phyloP scores from a whole-genome alignment of 2,113 vertebrate species.

The Ceyx margarethae region DNA sequence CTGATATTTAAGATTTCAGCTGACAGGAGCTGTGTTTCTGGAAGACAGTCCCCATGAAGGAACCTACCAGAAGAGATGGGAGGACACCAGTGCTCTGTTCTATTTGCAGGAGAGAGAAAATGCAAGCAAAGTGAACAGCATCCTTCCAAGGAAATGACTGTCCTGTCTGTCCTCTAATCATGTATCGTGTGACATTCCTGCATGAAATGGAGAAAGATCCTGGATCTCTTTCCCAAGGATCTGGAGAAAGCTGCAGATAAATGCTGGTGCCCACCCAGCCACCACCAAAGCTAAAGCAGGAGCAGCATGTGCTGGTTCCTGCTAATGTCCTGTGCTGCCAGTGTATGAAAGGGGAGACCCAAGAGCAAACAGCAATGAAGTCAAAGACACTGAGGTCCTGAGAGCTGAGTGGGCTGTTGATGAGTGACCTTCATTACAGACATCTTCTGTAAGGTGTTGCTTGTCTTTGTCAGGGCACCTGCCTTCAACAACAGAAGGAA shows the following conservation, averaged over 20 bases:
- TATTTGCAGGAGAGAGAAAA: background rate
- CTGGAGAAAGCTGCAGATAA: background rate
- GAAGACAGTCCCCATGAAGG: background rate
- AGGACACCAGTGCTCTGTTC: background rate
- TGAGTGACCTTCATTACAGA: background rate
- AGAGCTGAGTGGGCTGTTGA: background rate
- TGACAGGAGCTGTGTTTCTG: background rate
- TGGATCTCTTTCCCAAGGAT: background rate
- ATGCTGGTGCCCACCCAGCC: background rate
- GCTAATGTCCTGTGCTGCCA: background rate
- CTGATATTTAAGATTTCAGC: constrained; percentile 8
- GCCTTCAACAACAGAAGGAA: background rate
- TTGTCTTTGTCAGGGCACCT: background rate
- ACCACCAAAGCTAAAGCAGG: background rate
- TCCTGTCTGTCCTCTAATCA: background rate
- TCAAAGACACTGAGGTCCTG: background rate
- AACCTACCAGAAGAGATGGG: background rate
- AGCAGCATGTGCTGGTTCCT: background rate
- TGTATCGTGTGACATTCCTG: background rate
- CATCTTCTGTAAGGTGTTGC: background rate
- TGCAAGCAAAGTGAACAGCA: background rate
- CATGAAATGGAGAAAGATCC: background rate
- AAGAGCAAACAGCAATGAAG: background rate
- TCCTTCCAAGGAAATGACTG: background rate
- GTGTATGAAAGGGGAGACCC: background rate